Conservation (phyloP, 1,140 invertebrate genomes). For the Pemphigus obesinymphae region DNA sequence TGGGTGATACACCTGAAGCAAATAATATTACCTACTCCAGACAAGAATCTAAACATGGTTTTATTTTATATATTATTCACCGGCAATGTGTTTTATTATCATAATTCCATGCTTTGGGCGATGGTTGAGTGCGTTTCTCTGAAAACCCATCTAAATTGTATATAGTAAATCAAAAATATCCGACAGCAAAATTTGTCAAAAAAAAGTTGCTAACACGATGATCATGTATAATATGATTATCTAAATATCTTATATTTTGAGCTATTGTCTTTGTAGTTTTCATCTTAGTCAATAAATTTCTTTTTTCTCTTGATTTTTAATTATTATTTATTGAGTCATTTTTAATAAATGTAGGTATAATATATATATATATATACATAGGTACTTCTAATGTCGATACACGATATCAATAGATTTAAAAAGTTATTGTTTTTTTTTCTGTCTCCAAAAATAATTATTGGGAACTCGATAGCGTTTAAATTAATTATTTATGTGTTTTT, state of each 20-base stretch:
- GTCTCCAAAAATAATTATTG: constrained; percentile 15
- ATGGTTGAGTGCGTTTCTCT: not conserved
- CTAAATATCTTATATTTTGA: too few species aligned
- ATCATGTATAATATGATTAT: too few species aligned
- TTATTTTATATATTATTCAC: constrained; percentile 29
- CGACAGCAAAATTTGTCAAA: constrained; percentile 22
- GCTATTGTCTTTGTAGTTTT: not conserved
- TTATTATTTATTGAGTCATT: constrained; percentile 7
- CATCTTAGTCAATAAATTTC: not conserved
- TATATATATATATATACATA: not conserved
- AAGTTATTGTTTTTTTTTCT: not conserved
- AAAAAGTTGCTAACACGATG: not conserved
- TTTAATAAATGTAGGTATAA: not conserved
- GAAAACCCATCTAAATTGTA: not conserved
- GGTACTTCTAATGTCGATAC: not conserved
- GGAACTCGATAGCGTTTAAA: not conserved
- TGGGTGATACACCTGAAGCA: constrained; percentile 18
- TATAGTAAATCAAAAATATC: constrained; percentile 34
- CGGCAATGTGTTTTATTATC: constrained; percentile 14
- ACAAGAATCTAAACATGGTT: constrained; percentile 33
- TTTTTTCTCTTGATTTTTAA: not conserved
- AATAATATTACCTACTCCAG: constrained; percentile 29
- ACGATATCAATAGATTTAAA: not conserved
- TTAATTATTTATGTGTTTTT: not conserved
- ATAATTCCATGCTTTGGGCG: constrained; percentile 18